A percentile compares a stretch with the other conserved stretches of the same genome.
phyloP scores from a whole-genome alignment of 2,888 invertebrate genomes.

The Caenorhabditis afra region DNA sequence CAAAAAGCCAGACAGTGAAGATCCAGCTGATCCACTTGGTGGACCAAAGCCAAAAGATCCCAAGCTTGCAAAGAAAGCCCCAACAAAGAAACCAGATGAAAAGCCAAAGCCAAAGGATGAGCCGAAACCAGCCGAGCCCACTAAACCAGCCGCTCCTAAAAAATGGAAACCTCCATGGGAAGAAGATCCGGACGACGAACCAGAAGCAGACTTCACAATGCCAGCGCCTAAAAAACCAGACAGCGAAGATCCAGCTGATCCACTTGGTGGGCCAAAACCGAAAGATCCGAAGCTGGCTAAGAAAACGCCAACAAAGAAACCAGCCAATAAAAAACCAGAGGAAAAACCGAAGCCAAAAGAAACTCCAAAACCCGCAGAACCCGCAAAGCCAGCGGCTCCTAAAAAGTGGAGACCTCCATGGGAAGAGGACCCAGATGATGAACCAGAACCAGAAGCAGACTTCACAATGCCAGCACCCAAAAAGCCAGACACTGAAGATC shows the following conservation, averaged over 20 bases:
- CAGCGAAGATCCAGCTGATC: conserved; percentile 44
- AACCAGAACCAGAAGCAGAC: conserved; percentile 55
- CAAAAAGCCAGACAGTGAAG: conserved; percentile 51
- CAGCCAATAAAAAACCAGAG: conserved; percentile 34
- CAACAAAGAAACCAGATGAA: conserved; percentile 32
- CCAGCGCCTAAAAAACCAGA: conserved; percentile 54
- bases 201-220: conserved; percentile 49
- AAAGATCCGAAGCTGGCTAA: conserved; percentile 53
- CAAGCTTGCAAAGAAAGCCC: conserved; percentile 46
- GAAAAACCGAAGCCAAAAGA: conserved; percentile 25
- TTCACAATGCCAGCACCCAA: conserved; percentile 30
- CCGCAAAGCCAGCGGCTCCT: conserved; percentile 34
- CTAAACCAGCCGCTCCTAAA: conserved; percentile 15
- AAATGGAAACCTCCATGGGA: conserved; percentile 33
- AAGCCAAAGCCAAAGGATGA: conserved; percentile 22
- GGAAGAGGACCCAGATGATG: conserved; percentile 44
- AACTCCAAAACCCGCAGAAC: conserved; percentile 17
- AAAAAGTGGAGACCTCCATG: conserved; percentile 61
- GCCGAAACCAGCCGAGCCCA: conserved; percentile 14
- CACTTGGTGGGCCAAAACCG: conserved; percentile 29
- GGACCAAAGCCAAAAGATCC: conserved; percentile 59
- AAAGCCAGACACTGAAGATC: conserved; percentile 55
- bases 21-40: conserved; percentile 52
- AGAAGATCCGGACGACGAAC: conserved; percentile 23
- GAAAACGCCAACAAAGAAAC: conserved; percentile 30